phyloP scores from a whole-genome alignment of 1,140 invertebrate genomes.

The Bombus soroeensis region DNA sequence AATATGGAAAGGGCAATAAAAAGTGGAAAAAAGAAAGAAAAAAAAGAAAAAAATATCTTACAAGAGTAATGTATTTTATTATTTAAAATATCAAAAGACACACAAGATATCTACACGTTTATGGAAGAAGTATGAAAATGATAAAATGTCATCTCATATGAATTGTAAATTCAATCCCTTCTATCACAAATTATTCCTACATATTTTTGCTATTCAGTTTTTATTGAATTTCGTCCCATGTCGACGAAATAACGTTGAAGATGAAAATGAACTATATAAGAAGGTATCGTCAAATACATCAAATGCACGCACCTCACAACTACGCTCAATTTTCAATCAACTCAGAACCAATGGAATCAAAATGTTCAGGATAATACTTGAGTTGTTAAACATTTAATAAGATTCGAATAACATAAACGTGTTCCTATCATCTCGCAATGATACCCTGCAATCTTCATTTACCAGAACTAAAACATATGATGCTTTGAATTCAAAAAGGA shows the following conservation, averaged over 20 bases:
- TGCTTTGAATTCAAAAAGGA: not conserved
- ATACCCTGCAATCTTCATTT: not conserved
- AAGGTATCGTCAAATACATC: no score
- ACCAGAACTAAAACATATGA: not conserved
- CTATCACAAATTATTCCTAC: not conserved
- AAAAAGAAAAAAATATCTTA: not conserved
- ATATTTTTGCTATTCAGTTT: not conserved
- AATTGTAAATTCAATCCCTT: not conserved
- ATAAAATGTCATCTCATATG: not conserved
- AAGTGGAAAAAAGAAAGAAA: not conserved
- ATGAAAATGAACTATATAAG: not conserved
- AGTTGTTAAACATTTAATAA: not conserved
- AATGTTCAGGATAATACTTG: not conserved
- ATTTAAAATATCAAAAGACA: slow-evolving; percentile 44
- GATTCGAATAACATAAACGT: not conserved
- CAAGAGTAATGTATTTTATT: slow-evolving; percentile 31
- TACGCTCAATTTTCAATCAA: not conserved
- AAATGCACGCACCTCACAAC: not conserved
- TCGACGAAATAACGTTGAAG: not conserved
- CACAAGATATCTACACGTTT: not conserved
- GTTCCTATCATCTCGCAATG: not conserved
- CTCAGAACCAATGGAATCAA: not conserved
- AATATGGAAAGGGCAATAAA: not conserved
- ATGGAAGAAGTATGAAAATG: not conserved
- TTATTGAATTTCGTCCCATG: not conserved